Base-by-base conservation (phyloP, 2,888 invertebrate species). In the Octonoba sinensis region DNA sequence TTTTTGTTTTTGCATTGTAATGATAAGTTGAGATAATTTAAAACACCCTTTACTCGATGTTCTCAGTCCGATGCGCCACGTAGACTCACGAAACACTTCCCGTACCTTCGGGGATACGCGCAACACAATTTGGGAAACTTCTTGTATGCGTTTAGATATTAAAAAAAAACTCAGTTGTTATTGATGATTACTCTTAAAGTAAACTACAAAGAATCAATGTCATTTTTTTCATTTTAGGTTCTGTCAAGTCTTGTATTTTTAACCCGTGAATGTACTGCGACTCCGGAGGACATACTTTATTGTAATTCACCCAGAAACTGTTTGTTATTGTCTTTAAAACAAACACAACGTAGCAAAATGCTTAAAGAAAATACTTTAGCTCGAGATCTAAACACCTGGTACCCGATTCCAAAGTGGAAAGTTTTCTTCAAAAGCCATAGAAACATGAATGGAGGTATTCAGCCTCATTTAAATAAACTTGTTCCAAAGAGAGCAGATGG, bases 361-460 rank as follows among this genome's bases (percentile, higher is more conserved):
- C 56, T 36, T 11, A 36, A 16, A 44, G 47, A 73, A 64, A 73
- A 24, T 16, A 20, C 54, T 67, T 16, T 59, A 20, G 20, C 36
- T 27, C 18, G 27, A 24, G 60, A 79, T 51, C 27, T 56, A 20
- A 73, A 69, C 79, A 81, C 79, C 79, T 81, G 73, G 79, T 69
- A 62, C 67, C 79, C 78, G 27, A 60, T 72, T 64, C 70, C 60
- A 46, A 69, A 67, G 54, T 60, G 60, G 62, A 76, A 49, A 67
- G 62, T 76, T 51, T 54, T 69, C 36, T 69, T 69, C 51, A 54
- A 46, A 46, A 13, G 22, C n/a, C 54, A 44, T 18, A 79, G 65
- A 72, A 79, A 66, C 60, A 79, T 66, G 62, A 20, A 47, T 8
- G 67, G 18, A 12, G 49, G 54, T 27, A 54, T 72, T 20, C 47